Evolutionary conservation across 2,113 vertebrate genomes (phyloP).

Genomic region (Pao palembangensis): DNA sequence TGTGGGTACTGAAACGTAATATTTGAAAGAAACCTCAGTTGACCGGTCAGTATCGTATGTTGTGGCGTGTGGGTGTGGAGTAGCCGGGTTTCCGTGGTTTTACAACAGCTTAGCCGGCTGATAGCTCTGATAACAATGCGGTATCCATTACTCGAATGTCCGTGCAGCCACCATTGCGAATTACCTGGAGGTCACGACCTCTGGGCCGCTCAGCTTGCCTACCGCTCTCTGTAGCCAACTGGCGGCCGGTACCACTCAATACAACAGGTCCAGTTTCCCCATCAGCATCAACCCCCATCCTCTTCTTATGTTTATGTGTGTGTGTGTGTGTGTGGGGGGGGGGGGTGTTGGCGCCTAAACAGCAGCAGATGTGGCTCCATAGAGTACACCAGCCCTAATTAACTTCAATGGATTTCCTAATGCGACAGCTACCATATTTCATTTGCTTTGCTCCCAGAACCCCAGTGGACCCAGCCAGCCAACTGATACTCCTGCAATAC

Average conservation of each 20-base stretch:
- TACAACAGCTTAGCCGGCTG: conserved; percentile 56
- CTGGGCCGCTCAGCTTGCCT: conserved; percentile 48
- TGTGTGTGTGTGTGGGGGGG: background rate
- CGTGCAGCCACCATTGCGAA: conserved; percentile 52
- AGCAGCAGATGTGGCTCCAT: conserved; percentile 80
- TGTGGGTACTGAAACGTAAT: conserved; percentile 22
- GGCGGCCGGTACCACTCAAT: conserved; percentile 66
- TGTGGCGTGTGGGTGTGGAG: conserved; percentile 40
- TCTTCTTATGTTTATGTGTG: conserved; percentile 57
- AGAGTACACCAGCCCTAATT: conserved; percentile 70
- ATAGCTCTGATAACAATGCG: conserved; percentile 57
- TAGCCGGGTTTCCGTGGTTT: conserved; percentile 45
- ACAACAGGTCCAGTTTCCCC: conserved; percentile 68
- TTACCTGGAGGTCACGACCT: conserved; percentile 56
- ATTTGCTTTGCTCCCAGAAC: conserved; percentile 76
- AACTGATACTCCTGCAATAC: conserved; percentile 67
- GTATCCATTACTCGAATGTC: conserved; percentile 64
- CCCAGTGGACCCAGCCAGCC: conserved; percentile 71
- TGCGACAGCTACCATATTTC: conserved; percentile 83
- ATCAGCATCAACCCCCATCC: conserved; percentile 37
- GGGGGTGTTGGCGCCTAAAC: conserved; percentile 73
- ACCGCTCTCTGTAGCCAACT: conserved; percentile 47
- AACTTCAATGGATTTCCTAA: conserved; percentile 79
- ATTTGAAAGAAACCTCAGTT: conserved; percentile 21
- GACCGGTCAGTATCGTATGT: conserved; percentile 45